Evolutionary conservation across 1,140 invertebrate species (phyloP).

Genomic region (Branchinecta lynchi): DNA sequence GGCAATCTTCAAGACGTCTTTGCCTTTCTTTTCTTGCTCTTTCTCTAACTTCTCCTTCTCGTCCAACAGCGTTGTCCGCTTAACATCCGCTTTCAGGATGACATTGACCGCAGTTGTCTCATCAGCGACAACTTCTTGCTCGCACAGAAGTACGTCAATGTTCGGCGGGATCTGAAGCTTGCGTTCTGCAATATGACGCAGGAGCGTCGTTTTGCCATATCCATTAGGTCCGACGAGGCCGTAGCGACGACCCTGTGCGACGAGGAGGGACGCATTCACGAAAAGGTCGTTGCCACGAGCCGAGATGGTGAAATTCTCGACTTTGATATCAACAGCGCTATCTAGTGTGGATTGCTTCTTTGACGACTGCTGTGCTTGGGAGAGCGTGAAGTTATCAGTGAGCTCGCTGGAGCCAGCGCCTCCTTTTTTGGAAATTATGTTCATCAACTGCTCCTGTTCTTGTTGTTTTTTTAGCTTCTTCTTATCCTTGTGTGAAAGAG

Average conservation of each 20-base stretch:
- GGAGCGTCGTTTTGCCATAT: constrained; percentile 95
- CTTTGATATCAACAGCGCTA: constrained; percentile 93
- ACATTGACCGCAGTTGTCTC: constrained; percentile 78
- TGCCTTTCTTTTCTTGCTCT: constrained; percentile 45
- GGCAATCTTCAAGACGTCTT: constrained; percentile 34
- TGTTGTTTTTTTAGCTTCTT: constrained; percentile 38
- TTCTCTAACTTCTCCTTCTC: constrained; percentile 67
- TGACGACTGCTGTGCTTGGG: constrained; percentile 72
- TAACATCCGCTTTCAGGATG: constrained; percentile 80
- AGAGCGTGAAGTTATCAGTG: constrained; percentile 89
- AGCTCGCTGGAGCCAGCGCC: constrained; percentile 72
- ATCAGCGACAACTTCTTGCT: constrained; percentile 94
- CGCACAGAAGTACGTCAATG: constrained; percentile 95
- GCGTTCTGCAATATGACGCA: constrained; percentile 77
- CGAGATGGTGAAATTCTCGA: constrained; percentile 95
- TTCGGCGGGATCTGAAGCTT: constrained; percentile 83
- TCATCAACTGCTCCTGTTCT: constrained; percentile 82
- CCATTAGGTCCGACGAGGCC: constrained; percentile 98
- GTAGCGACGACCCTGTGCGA: constrained; percentile 85
- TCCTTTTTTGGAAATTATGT: constrained; percentile 69
- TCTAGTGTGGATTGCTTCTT: constrained; percentile 71
- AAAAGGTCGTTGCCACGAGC: constrained; percentile 96
- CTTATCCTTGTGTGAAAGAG: constrained; percentile 24
- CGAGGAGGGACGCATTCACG: constrained; percentile 85
- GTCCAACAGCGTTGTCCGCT: constrained; percentile 59